A percentile compares a stretch with the other conserved stretches of the same genome.
phyloP scores from a whole-genome alignment of 2,888 invertebrate species.

The Cheilosia vernalis region DNA sequence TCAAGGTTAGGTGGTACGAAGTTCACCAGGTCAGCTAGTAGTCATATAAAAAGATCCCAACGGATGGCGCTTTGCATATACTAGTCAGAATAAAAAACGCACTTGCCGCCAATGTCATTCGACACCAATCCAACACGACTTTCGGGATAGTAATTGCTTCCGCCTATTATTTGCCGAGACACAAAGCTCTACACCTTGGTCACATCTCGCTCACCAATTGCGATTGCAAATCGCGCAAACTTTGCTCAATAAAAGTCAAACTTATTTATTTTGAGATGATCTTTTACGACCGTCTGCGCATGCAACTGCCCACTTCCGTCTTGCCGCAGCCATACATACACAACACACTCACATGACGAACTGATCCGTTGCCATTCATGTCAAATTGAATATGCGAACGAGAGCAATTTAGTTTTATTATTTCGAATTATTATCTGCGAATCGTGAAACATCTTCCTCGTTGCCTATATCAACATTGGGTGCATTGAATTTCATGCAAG shows the following conservation, averaged over 20 bases:
- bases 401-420: slow-evolving; percentile 23
- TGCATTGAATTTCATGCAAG: slow-evolving; percentile 55
- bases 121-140: too few relatives aligned
- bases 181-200: too few relatives aligned
- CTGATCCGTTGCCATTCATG: slow-evolving; percentile 23
- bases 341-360: neutral
- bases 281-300: slow-evolving; percentile 24
- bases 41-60: too few relatives aligned
- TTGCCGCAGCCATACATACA: neutral
- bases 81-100: too few relatives aligned
- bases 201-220: neutral
- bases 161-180: too few relatives aligned
- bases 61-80: too few relatives aligned
- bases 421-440: slow-evolving; percentile 8
- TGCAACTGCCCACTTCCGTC: neutral
- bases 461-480: slow-evolving; percentile 8
- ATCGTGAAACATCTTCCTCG: slow-evolving; percentile 3
- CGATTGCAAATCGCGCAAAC: neutral
- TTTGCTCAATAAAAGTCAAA: slow-evolving; percentile 11
- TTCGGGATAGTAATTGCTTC: too few relatives aligned
- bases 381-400: slow-evolving; percentile 21
- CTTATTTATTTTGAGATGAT: slow-evolving; percentile 15
- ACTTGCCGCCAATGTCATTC: too few relatives aligned
- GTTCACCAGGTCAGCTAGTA: too few relatives aligned
- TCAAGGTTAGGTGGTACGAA: too few relatives aligned